A percentile compares a stretch with the other conserved stretches of the same genome.
Conservation (phyloP, 2,888 invertebrate genomes). For the Tachystola acroxantha region DNA sequence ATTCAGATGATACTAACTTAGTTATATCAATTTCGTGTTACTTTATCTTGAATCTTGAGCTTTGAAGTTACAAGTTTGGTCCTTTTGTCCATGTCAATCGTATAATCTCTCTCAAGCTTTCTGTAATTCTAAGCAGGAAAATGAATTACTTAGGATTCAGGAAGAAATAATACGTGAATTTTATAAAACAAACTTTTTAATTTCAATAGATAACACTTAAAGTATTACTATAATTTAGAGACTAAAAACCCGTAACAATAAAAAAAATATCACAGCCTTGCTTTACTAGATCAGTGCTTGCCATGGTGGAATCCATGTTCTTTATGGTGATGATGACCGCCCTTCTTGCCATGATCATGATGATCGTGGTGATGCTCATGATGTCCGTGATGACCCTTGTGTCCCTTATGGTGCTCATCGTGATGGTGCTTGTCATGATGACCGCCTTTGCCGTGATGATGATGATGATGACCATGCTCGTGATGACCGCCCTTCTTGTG, state of each 20-base stretch:
- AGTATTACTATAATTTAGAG: slow-evolving; percentile 5
- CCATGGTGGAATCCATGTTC: slow-evolving; percentile 70
- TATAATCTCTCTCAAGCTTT: neutral
- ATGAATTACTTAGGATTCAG: neutral
- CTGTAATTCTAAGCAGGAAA: too few relatives aligned
- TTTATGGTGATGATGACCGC: slow-evolving; percentile 63
- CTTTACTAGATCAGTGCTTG: slow-evolving; percentile 55
- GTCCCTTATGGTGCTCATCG: slow-evolving; percentile 66
- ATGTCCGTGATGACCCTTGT: slow-evolving; percentile 70
- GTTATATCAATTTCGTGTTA: neutral
- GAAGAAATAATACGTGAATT: neutral
- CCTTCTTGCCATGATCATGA: slow-evolving; percentile 71
- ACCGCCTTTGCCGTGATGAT: slow-evolving; percentile 64
- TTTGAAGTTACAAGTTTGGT: neutral
- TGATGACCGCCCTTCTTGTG: slow-evolving; percentile 72
- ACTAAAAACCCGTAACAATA: slow-evolving; percentile 41
- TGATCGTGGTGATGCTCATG: slow-evolving; percentile 69
- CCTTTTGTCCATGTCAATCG: neutral
- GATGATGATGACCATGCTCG: slow-evolving; percentile 63
- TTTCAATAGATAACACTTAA: slow-evolving; percentile 5
- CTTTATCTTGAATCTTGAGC: neutral
- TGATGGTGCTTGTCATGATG: slow-evolving; percentile 69
- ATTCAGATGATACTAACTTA: too few relatives aligned
- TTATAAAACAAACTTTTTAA: slow-evolving; percentile 7
- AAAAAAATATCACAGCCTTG: slow-evolving; percentile 54